Base-by-base conservation (phyloP, 1,140 invertebrate genomes). In the Ericerus pela region DNA sequence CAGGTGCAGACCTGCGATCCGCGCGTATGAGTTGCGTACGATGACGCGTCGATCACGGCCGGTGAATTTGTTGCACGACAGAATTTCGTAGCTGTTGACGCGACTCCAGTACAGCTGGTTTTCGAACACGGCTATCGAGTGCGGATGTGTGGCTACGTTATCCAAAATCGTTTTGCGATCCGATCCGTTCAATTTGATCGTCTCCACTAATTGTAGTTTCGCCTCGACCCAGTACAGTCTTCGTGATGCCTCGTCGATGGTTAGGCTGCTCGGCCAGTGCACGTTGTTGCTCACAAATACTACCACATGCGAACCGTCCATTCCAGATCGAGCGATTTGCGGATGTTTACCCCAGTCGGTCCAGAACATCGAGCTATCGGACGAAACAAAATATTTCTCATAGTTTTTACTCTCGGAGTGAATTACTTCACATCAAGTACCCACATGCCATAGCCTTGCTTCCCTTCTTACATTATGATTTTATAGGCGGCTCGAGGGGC, bases 61-160 rank as follows among this genome's bases (percentile, higher is more conserved):
- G 2, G 73, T 77, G 55, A 82, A 77, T 65, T 85, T 87, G 61
- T 86, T 72, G 22, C 79, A 81, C 0, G 73, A 73, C 60, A 80
- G 73, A 26, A 86, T 74, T 16, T 76, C 76, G 59, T 77, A 75
- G 0, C 76, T 76, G 0, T 69, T 67, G 78, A 81, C 84, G 65
- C 94, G 88, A 41, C 81, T 88, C 87, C 90, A 95, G 64, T 83
- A 95, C 1, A 96, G 63, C 11, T 71, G 76, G 68, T 93, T 81
- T 69, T 93, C 90, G 67, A 93, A 95, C 2, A 96, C 77, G 0
- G 81, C 76, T 47, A 96, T 72, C 0, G 84, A 79, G 66, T 84
- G 89, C 0, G 90, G 89, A 70, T 88, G 82, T 60, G 78, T 75
- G 5, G 78, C 71, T 1, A 77, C 67, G 2, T 72, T 71, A 16